Evolutionary conservation across 2,888 invertebrate species (phyloP).

Genomic region (Campaea margaritaria): DNA sequence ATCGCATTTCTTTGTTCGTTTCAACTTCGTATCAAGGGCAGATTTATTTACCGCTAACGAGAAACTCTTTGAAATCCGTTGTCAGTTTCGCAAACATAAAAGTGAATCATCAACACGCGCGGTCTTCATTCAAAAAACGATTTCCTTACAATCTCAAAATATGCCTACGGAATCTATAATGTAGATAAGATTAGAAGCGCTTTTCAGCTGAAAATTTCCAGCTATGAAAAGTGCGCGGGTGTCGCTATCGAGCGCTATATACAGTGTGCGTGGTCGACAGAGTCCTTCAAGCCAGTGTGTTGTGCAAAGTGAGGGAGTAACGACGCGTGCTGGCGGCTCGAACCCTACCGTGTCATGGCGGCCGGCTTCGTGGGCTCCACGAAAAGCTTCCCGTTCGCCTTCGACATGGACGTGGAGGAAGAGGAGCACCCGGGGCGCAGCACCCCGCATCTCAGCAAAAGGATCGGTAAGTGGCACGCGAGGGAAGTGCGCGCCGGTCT

Average conservation of each 20-base stretch:
- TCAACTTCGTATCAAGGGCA: slow-evolving; percentile 5
- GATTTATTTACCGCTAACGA: slow-evolving; percentile 14
- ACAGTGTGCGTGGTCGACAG: slow-evolving; percentile 18
- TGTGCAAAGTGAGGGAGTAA: slow-evolving; percentile 21
- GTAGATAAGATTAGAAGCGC: slow-evolving; percentile 22
- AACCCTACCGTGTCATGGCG: slow-evolving; percentile 62
- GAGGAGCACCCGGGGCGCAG: slow-evolving; percentile 60
- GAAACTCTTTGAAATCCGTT: slow-evolving; percentile 23
- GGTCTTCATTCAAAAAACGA: slow-evolving; percentile 33
- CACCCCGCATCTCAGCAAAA: slow-evolving; percentile 68
- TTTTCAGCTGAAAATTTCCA: slow-evolving; percentile 31
- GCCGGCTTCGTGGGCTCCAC: slow-evolving; percentile 79
- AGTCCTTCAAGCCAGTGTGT: slow-evolving; percentile 45
- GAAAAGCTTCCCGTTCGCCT: slow-evolving; percentile 80
- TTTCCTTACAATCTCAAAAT: slow-evolving; percentile 34
- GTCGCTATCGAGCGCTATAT: slow-evolving; percentile 17
- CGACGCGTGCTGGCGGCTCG: slow-evolving; percentile 36
- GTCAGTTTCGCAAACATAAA: slow-evolving; percentile 11
- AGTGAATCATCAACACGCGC: slow-evolving; percentile 5
- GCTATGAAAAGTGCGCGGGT: slow-evolving; percentile 22
- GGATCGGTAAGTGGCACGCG: slow-evolving; percentile 65
- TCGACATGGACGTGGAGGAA: slow-evolving; percentile 78
- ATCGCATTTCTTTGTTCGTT: slow-evolving; percentile 21
- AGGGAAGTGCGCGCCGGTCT: neutral
- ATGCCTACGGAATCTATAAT: slow-evolving; percentile 14